Percentiles rank a stretch among this genome's conserved stretches.
These are phyloP conservation scores for Mormoops blainvillei DNA, from an alignment of 2,113 vertebrate genomes.

Conservation along the genomic window DNA sequence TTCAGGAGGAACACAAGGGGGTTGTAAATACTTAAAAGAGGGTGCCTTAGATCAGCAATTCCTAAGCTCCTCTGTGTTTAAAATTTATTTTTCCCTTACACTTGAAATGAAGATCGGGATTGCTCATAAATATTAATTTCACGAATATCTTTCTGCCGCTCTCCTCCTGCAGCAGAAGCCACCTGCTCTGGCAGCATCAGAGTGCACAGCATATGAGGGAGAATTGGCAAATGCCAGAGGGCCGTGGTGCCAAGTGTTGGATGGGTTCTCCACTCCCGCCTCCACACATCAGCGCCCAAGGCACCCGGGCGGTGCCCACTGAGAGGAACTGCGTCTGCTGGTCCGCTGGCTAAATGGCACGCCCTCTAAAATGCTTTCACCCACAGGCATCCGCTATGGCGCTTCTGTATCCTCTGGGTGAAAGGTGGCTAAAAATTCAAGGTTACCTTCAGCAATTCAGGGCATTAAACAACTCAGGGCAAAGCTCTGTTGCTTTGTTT, in stretches of 20 bases:
- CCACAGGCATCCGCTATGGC: background rate
- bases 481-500: background rate
- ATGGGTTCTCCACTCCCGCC: background rate
- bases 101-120: constrained; percentile 38
- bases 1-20: constrained; percentile 15
- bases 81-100: constrained; percentile 46
- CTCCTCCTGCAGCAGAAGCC: background rate
- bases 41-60: constrained; percentile 35
- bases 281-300: background rate
- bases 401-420: background rate
- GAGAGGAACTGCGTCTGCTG: background rate
- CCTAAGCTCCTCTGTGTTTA: background rate
- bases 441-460: background rate
- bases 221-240: background rate
- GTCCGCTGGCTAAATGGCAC: fast-evolving
- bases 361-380: background rate
- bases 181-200: constrained; percentile 20
- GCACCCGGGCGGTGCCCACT: background rate
- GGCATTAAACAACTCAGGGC: background rate
- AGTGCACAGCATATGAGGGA: background rate
- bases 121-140: constrained; percentile 56
- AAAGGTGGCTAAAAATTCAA: background rate
- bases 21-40: constrained; percentile 61
- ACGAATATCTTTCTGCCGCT: background rate
- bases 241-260: background rate